These are phyloP conservation scores for Polydesmus complanatus DNA, from an alignment of 2,888 invertebrate species.

Conservation along the genomic window DNA sequence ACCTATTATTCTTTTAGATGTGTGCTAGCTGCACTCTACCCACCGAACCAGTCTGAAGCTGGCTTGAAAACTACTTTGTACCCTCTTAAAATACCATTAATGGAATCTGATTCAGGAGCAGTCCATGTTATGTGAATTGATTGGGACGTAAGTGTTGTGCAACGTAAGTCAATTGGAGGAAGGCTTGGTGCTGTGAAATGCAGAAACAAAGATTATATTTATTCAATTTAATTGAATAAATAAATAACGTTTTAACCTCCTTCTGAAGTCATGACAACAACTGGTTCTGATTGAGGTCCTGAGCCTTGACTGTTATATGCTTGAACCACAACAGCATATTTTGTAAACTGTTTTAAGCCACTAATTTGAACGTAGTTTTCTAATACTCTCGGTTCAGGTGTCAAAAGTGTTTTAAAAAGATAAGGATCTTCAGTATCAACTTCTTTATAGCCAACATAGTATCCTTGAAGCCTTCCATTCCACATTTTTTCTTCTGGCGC, in stretches of 20 bases:
- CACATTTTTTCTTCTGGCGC: constrained; percentile 17
- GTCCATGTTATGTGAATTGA: constrained; percentile 90
- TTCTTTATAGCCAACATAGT: constrained; percentile 18
- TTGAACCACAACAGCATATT: constrained; percentile 19
- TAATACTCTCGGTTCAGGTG: constrained; percentile 10
- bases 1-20: neutral
- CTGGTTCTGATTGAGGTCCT: constrained; percentile 18
- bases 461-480: constrained; percentile 18
- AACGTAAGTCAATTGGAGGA: constrained; percentile 70
- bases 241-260: constrained; percentile 16
- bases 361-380: constrained; percentile 16
- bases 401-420: constrained; percentile 17
- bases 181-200: constrained; percentile 31
- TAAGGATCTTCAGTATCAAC: constrained; percentile 17
- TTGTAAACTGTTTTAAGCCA: constrained; percentile 19
- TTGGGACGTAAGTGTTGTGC: constrained; percentile 84
- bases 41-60: constrained; percentile 80
- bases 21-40: constrained; percentile 5
- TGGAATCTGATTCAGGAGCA: constrained; percentile 76
- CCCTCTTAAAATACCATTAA: constrained; percentile 88
- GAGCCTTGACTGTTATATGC: constrained; percentile 18
- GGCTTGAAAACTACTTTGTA: constrained; percentile 89
- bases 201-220: neutral
- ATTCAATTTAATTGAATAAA: no score
- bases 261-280: constrained; percentile 19